Evolutionary conservation across 2,888 invertebrate genomes (phyloP), one percentile per base, ranked within the genome.

Genomic region (Leucophenga montana): DNA sequence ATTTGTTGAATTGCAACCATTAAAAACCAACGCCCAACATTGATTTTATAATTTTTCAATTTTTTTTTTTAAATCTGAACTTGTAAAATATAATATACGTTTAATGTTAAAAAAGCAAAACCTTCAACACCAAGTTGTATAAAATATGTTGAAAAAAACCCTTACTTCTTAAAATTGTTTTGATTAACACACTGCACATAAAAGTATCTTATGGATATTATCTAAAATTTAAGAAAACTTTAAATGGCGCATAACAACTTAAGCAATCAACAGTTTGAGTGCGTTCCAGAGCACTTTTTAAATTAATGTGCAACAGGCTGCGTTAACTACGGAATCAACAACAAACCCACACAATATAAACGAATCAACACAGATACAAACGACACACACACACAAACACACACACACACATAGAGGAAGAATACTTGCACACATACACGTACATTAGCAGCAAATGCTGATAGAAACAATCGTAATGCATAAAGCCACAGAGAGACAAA

Each of bases 281-380:
- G 14, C 0, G 22, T 11, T 59, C 3, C 1, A 14, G 31, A 31
- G 14, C 18, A 27, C 16, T n/a, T 50, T 50, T 50, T 14, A 50
- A 50, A 16, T 64, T 27, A 61, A 48, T 64, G 48, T 46, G 62
- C 62, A 64, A 64, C 62, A 64, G 62, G 72, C 70, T 48, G 69
- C 11, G 70, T 66, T 72, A 71, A 27, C 11, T 27, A 22, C 22
- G n/a, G 18, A 53, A 50, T 53, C 33, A 66, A 50, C 8, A 11
- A 20, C 22, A 22, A 54, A 18, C 11, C 54, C 54, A 22, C 54
- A 54, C 39, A 39, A 3, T 39, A 39, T 39, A 65, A 53, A 33
- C 67, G 44, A 44, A 61, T 33, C 66, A 67, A 67, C 66, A 67
- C 46, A 59, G 8, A 27, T 53, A 22, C 68, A 39, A 33, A 56